These are phyloP conservation scores for Capromys pilorides DNA, from an alignment of 2,797 vertebrate species.

Conservation along the genomic window DNA sequence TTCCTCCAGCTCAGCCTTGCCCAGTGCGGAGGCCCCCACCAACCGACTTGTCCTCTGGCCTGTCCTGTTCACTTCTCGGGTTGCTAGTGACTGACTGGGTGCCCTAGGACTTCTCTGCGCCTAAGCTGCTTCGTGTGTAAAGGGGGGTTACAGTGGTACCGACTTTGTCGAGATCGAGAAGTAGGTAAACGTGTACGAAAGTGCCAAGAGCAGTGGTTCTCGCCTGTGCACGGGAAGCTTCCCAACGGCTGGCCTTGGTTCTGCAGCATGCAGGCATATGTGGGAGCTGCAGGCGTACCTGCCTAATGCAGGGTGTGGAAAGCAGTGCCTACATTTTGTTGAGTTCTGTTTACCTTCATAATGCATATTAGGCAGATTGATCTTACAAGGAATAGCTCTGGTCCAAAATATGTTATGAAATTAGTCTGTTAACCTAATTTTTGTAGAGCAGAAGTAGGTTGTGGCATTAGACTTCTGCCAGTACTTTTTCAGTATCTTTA, in stretches of 20 bases:
- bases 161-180: neutral
- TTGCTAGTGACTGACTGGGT: neutral
- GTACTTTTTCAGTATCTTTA: neutral
- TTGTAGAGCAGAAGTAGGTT: neutral
- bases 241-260: neutral
- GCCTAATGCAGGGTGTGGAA: neutral
- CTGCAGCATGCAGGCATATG: neutral
- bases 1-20: neutral
- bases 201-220: neutral
- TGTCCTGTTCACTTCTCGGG: neutral
- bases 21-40: neutral
- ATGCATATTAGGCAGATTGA: neutral
- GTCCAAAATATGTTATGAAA: neutral
- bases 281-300: neutral
- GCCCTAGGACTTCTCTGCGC: neutral
- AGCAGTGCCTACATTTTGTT: neutral
- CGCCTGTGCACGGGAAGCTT: neutral
- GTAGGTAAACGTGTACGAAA: neutral
- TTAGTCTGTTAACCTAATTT: neutral
- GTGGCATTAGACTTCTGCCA: neutral
- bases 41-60: neutral
- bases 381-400: neutral
- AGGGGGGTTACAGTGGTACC: neutral
- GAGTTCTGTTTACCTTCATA: neutral
- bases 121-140: neutral